Evolutionary conservation across 1,140 invertebrate genomes (phyloP).

Genomic region (Babylonia areolata): DNA sequence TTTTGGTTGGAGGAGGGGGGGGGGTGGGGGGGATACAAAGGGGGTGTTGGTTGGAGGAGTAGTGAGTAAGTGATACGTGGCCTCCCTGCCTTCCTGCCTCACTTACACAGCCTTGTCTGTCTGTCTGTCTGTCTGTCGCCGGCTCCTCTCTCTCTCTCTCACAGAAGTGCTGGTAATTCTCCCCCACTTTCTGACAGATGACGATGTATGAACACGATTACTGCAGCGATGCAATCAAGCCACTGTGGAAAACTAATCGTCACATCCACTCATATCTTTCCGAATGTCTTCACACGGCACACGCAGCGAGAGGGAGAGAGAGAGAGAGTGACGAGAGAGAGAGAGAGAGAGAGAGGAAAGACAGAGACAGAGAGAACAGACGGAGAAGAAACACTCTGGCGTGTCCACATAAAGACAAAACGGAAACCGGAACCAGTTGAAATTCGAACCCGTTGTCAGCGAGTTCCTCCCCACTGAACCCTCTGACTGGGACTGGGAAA

Average conservation of each 20-base stretch:
- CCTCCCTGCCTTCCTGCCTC: background rate
- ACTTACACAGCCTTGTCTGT: no score
- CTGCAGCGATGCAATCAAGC: slow-evolving; percentile 25
- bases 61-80: slow-evolving; percentile 15
- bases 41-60: no score
- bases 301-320: background rate
- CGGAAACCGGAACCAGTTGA: background rate
- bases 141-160: background rate
- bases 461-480: no score
- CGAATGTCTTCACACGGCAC: background rate
- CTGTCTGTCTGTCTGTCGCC: no score
- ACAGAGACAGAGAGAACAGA: no score
- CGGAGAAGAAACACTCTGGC: background rate
- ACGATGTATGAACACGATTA: slow-evolving; percentile 26
- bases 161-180: background rate
- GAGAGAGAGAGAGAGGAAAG: background rate
- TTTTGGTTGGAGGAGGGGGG: no score
- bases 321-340: background rate
- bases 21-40: no score
- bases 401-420: background rate
- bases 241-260: slow-evolving; percentile 28
- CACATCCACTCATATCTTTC: slow-evolving; percentile 4
- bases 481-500: no score
- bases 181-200: slow-evolving; percentile 19
- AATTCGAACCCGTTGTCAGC: no score